Conservation (phyloP, 1,140 invertebrate species). For the Acromyrmex heyeri region DNA sequence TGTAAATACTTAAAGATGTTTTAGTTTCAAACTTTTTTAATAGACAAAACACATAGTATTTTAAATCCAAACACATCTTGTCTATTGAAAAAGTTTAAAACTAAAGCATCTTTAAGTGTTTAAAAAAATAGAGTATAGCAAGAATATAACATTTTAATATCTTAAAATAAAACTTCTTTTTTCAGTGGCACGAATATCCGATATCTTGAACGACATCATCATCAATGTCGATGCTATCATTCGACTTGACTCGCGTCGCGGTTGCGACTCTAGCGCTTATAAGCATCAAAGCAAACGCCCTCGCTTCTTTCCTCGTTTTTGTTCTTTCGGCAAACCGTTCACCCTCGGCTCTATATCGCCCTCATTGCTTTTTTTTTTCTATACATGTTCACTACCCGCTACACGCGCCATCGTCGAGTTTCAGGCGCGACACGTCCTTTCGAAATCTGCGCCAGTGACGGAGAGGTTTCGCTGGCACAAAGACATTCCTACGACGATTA, state of each 20-base stretch:
- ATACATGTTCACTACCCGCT: constrained; percentile 2
- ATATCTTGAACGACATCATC: neutral
- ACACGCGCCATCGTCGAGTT: neutral
- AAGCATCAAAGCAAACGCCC: constrained; percentile 59
- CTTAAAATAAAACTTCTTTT: too few relatives aligned
- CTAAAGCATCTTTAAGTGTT: too few relatives aligned
- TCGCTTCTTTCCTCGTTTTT: constrained; percentile 52
- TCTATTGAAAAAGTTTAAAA: too few relatives aligned
- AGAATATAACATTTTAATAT: too few relatives aligned
- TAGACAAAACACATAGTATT: too few relatives aligned
- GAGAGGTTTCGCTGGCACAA: constrained; percentile 67
- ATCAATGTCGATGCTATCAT: constrained; percentile 3
- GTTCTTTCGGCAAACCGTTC: constrained; percentile 11
- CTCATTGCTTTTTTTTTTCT: constrained; percentile 5
- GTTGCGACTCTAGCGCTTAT: constrained; percentile 1
- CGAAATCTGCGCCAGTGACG: constrained; percentile 51
- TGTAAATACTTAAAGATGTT: too few relatives aligned
- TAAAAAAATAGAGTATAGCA: too few relatives aligned
- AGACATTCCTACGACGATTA: constrained; percentile 75
- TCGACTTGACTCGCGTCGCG: neutral
- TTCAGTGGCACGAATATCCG: neutral
- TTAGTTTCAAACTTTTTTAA: too few relatives aligned
- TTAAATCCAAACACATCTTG: too few relatives aligned
- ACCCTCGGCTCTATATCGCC: constrained; percentile 16
- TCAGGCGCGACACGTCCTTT: neutral